Evolutionary conservation across 2,113 vertebrate genomes (phyloP), one percentile per base, ranked within the genome.

Genomic region (Galeopterus variegatus): DNA sequence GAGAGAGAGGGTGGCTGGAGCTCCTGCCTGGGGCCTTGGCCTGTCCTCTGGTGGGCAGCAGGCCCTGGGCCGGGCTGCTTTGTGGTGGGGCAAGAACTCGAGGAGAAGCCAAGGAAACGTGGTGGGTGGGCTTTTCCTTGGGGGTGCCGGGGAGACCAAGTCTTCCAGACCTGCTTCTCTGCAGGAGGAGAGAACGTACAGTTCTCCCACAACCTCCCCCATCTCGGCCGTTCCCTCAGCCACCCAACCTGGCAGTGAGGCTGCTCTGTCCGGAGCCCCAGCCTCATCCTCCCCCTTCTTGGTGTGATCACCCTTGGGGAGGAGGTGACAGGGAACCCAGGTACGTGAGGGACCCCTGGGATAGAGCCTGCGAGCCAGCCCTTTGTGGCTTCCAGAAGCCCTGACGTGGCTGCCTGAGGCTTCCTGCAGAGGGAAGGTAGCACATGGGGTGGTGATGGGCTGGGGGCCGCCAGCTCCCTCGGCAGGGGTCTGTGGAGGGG

Each of bases 391-490:
- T 41, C 41, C 41, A 41, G 41, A 41, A 4, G 41, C 41, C 41
- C 41, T 41, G 41, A 41, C 41, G 4, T 3, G 41, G 72, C 72
- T 75, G 45, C 45, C 8, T 2, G 45, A 26, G 0, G 24, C 31
- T 33, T 31, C 67, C 18, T 31, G 67, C 17, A 69, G n/a, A 69
- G 13, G 48, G 31, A 2, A 26, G 17, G 23, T 10, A 50, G 88
- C 0, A 2, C 52, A 8, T 8, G 62, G 67, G 15, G 8, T 10
- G 24, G 36, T 0, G 48, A 8, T 1, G 33, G 3, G 12, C 10
- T 23, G 50, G 50, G 23, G 26, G 24, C 48, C 4, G 19, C 45
- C 65, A 9, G 70, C 31, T 31, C 23, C 52, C 41, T 24, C 13
- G 3, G 6, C 8, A 11, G 76, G 28, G n/a, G 41, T 19, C 58